These are phyloP conservation scores for Tachyglossus aculeatus DNA, from an alignment of 2,797 vertebrate genomes.

Conservation along the genomic window DNA sequence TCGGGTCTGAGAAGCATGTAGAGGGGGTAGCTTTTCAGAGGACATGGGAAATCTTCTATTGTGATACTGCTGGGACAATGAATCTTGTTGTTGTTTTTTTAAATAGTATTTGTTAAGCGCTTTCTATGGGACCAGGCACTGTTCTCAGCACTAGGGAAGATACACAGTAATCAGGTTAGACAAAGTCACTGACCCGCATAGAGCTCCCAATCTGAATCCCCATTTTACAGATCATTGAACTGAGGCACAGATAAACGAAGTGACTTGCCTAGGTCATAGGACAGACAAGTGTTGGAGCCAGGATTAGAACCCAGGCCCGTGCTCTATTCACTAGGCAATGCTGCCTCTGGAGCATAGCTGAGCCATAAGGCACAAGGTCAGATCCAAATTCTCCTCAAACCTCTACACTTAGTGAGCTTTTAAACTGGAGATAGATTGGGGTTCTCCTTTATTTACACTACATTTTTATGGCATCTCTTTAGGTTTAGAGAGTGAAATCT, in stretches of 20 bases:
- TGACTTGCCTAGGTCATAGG: fast-evolving
- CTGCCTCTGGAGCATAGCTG: neutral
- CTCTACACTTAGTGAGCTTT: neutral
- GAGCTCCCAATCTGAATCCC: too few relatives aligned
- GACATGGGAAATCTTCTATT: too few relatives aligned
- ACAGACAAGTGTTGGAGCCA: neutral
- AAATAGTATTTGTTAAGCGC: neutral
- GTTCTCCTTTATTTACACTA: slow-evolving; percentile 40
- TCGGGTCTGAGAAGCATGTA: too few relatives aligned
- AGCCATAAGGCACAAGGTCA: neutral
- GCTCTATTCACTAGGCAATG: neutral
- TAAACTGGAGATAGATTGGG: neutral
- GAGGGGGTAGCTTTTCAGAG: too few relatives aligned
- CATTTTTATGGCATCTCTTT: slow-evolving; percentile 41
- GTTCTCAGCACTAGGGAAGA: too few relatives aligned
- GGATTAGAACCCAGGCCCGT: neutral
- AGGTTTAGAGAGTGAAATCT: slow-evolving; percentile 30
- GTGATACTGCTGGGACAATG: too few relatives aligned
- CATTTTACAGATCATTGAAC: neutral
- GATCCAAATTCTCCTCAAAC: neutral
- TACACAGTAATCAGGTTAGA: neutral
- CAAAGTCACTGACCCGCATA: fast-evolving
- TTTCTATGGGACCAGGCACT: neutral
- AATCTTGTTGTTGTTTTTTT: neutral
- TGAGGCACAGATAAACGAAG: neutral